phyloP scores from a whole-genome alignment of 1,140 invertebrate species.

The Neotoxoptera formosana region DNA sequence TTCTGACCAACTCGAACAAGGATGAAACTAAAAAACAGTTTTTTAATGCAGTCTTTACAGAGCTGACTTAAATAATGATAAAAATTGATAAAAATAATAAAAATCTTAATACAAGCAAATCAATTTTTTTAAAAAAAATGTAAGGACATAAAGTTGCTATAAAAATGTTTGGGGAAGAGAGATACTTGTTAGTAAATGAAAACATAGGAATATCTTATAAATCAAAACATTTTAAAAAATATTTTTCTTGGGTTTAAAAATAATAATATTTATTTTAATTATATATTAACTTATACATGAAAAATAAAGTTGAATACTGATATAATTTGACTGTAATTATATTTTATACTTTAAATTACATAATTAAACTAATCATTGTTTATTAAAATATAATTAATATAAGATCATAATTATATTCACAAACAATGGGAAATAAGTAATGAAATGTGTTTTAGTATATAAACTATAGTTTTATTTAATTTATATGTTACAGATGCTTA shows the following conservation, averaged over 20 bases:
- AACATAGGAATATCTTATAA: not conserved
- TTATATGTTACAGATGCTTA: not conserved
- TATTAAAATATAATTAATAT: not conserved
- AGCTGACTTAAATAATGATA: not conserved
- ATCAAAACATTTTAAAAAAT: not conserved
- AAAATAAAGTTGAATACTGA: not conserved
- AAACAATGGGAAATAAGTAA: not conserved
- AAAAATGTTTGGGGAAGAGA: not conserved
- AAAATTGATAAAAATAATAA: no score
- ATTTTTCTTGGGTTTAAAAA: not conserved
- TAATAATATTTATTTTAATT: not conserved
- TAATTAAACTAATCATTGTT: not conserved
- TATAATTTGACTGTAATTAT: not conserved
- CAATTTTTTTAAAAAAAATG: not conserved
- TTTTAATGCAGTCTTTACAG: not conserved
- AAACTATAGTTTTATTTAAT: not conserved
- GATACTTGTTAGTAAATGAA: not conserved
- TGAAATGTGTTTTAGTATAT: not conserved
- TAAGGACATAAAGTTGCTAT: not conserved
- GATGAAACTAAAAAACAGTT: not conserved
- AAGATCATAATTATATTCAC: not conserved
- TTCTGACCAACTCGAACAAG: not conserved
- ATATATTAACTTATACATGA: not conserved
- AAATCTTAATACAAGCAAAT: not conserved
- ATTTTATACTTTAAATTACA: not conserved